These are phyloP conservation scores for Drosophila orosa DNA, from an alignment of 1,140 invertebrate genomes.

Conservation along the genomic window DNA sequence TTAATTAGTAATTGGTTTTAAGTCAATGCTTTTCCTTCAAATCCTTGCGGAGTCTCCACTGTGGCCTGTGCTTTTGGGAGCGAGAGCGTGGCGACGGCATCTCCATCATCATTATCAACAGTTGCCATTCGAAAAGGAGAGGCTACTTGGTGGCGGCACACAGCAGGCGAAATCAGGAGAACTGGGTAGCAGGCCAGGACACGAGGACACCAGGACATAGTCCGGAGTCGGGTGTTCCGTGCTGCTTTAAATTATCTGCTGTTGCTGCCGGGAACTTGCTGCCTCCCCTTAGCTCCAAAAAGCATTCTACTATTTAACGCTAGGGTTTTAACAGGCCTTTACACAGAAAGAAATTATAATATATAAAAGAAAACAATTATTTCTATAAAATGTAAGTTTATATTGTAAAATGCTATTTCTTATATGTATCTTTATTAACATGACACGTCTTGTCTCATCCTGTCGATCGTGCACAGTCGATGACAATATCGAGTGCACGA, in stretches of 20 bases:
- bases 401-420: too few species aligned
- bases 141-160: slow-evolving; percentile 27
- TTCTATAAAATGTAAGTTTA: neutral
- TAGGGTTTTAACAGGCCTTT: slow-evolving; percentile 3
- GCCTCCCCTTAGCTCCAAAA: neutral
- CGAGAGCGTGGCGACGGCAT: slow-evolving; percentile 52
- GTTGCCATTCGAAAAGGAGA: slow-evolving; percentile 51
- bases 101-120: slow-evolving; percentile 77
- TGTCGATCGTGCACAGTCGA: too few species aligned
- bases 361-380: neutral
- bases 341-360: neutral
- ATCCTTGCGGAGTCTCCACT: slow-evolving; percentile 16
- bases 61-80: slow-evolving; percentile 13
- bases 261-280: slow-evolving; percentile 22
- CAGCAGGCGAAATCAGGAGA: slow-evolving; percentile 13
- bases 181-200: slow-evolving; percentile 6
- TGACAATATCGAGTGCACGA: too few species aligned
- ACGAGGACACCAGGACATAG: neutral
- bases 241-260: slow-evolving; percentile 69
- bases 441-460: too few species aligned
- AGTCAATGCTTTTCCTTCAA: too few species aligned
- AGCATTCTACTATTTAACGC: slow-evolving; percentile 29
- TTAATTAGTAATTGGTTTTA: neutral
- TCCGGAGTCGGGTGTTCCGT: slow-evolving; percentile 18
- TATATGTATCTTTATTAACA: too few species aligned